Conservation (phyloP, 2,888 invertebrate species). For the Drosophila nr. perissopoda region DNA sequence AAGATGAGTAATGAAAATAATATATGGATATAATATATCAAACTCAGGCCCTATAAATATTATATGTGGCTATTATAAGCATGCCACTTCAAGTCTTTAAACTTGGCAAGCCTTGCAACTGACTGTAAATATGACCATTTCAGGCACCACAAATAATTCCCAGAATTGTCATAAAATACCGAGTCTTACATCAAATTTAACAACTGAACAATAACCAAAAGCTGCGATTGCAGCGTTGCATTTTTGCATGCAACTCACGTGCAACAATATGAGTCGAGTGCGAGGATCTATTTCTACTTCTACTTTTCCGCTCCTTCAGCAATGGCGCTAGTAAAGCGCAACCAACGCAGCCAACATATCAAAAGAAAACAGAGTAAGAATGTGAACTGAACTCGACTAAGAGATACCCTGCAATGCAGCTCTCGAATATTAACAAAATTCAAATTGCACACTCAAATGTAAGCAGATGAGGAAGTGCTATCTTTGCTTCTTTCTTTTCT, state of each 20-base stretch:
- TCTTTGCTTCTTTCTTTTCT: not conserved
- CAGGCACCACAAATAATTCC: constrained; percentile 24
- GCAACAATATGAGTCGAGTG: constrained; percentile 6
- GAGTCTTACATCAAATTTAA: constrained; percentile 33
- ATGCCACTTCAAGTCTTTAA: not conserved
- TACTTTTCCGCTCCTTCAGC: not conserved
- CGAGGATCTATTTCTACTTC: constrained; percentile 26
- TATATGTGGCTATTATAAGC: not conserved
- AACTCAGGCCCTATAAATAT: not conserved
- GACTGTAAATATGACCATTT: constrained; percentile 17
- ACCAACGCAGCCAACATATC: constrained; percentile 47
- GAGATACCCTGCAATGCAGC: not conserved
- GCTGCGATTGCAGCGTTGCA: constrained; percentile 15
- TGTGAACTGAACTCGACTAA: not conserved
- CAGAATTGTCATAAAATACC: constrained; percentile 13
- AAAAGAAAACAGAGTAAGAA: constrained; percentile 14
- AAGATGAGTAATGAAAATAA: constrained; percentile 33
- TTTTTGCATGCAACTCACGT: constrained; percentile 58
- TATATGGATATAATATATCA: constrained; percentile 2
- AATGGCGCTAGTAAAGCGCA: constrained; percentile 49
- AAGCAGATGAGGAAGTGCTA: not conserved
- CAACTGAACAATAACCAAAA: constrained; percentile 15
- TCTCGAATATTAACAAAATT: not conserved
- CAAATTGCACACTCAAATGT: not conserved
- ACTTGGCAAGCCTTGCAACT: not conserved